A percentile compares a stretch with the other conserved stretches of the same genome.
Evolutionary conservation across 1,140 invertebrate genomes (phyloP).

Genomic region (Drosophila insularis): DNA sequence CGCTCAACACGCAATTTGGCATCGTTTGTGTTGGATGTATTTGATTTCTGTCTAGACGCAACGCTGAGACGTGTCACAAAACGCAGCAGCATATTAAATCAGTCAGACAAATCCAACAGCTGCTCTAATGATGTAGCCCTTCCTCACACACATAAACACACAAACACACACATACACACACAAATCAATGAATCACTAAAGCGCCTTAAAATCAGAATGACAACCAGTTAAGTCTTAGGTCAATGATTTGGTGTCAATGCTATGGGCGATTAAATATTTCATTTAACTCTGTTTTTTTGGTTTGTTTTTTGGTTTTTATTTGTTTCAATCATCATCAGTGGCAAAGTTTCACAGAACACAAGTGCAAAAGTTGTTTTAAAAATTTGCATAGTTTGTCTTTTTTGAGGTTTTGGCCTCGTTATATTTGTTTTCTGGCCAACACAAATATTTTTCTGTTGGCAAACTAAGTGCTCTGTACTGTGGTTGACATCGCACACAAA

Average conservation of each 20-base stretch:
- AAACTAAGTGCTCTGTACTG: not conserved
- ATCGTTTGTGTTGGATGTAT: constrained; percentile 1
- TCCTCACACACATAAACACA: not conserved
- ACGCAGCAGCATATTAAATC: not conserved
- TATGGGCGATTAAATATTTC: not conserved
- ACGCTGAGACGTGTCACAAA: constrained; percentile 1
- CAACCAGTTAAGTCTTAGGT: too few relatives aligned
- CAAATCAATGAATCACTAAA: too few relatives aligned
- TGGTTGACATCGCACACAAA: not conserved
- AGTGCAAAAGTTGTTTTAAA: constrained; percentile 1
- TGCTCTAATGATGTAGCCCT: not conserved
- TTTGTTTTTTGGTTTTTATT: not conserved
- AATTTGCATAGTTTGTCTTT: not conserved
- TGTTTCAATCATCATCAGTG: not conserved
- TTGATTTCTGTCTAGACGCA: constrained; percentile 5
- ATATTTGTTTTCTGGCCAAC: not conserved
- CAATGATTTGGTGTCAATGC: not conserved
- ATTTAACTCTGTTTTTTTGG: not conserved
- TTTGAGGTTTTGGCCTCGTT: not conserved
- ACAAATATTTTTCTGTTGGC: not conserved
- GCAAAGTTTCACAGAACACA: not conserved
- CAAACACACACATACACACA: too few relatives aligned
- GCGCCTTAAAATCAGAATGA: too few relatives aligned
- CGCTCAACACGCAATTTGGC: not conserved
- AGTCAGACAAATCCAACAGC: constrained; percentile 5